Evolutionary conservation across 1,140 invertebrate genomes (phyloP), one percentile per base, ranked within the genome.

Genomic region (Centruroides sculpturatus): DNA sequence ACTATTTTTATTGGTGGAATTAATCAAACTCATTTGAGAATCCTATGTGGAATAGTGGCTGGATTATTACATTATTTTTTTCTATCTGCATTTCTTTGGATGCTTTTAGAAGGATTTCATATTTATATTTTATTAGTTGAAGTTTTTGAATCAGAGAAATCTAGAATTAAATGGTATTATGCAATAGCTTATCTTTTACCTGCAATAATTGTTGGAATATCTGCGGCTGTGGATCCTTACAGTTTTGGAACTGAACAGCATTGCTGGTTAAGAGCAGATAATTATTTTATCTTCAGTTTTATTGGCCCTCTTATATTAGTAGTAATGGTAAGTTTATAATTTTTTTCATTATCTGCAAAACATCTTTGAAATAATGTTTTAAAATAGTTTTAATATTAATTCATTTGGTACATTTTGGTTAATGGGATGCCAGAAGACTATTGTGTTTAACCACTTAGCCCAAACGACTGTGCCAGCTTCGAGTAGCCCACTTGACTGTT

Each of bases 11-110:
- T 98, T 63, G 81, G 83, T 67, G 94, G 93, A 53, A 92, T 97
- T 65, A 83, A 85, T 69, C 84, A 90, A 75, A 93, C 89, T 13
- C 82, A 87, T 71, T 82, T 88, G 73, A 81, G 82, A 67, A 82
- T 91, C 59, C 76, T 92, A 55, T 98, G 95, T 75, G 85, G 89
- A 35, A 79, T 95, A 35, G 85, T 97, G 60, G 93, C 94, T 62
- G 87, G 87, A 36, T 76, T 92, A 36, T 76, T 98, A 23, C 94
- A 99, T 74, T 97, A 90, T 76, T 90, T 97, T 77, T 96, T 98
- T 76, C 78, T 98, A 57, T 87, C 89, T 62, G 85, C 93, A 41
- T 97, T 98, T 75, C 84, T 87, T 59, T 98, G 95, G 95, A 96
- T 68, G 69, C 59, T 73, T 55, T 66, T 77, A 73, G 69, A 81